These are phyloP conservation scores for Nyctalus aviator DNA, from an alignment of 2,797 vertebrate species.

Conservation along the genomic window DNA sequence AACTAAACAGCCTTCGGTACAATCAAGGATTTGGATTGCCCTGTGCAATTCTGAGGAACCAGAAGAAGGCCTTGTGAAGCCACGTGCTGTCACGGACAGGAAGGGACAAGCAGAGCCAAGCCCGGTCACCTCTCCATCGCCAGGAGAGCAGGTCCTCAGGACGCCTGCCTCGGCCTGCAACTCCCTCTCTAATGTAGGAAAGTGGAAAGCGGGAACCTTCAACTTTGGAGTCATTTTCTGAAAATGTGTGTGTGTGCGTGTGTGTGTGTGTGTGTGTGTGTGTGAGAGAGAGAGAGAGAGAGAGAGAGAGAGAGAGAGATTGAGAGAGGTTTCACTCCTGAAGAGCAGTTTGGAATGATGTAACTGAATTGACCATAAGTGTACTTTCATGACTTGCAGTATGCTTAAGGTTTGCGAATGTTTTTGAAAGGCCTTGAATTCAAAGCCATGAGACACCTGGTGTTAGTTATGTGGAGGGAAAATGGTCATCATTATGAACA, in stretches of 20 bases:
- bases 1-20: neutral
- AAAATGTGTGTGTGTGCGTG: neutral
- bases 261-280: neutral
- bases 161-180: neutral
- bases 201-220: neutral
- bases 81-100: neutral
- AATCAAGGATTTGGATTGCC: neutral
- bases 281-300: constrained; percentile 49
- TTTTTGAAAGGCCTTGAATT: constrained; percentile 49
- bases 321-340: neutral
- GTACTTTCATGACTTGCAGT: neutral
- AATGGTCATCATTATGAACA: neutral
- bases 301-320: constrained; percentile 37
- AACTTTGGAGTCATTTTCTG: constrained; percentile 34
- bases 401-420: constrained; percentile 9
- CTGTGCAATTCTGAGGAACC: neutral
- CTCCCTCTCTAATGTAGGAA: neutral
- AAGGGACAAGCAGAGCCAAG: neutral
- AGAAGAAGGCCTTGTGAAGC: neutral
- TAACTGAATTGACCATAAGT: neutral
- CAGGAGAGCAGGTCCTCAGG: neutral
- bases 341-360: constrained; percentile 24
- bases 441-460: neutral
- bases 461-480: neutral
- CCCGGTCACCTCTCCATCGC: rapidly evolving